These are phyloP conservation scores for Anguilla obscura DNA, from an alignment of 2,797 vertebrate species.

Conservation along the genomic window DNA sequence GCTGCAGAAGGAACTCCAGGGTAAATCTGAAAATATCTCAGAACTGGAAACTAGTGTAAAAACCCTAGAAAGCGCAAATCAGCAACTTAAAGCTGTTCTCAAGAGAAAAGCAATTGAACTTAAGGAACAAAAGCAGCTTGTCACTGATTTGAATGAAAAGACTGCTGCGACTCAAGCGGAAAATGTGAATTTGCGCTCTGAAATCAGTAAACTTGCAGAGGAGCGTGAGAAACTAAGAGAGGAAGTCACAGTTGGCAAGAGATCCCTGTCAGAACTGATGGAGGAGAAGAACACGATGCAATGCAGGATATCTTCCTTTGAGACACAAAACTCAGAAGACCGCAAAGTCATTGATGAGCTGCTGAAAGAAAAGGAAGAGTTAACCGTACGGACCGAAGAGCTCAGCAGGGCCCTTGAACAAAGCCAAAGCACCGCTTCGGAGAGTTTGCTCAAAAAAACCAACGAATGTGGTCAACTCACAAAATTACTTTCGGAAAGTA, in stretches of 20 bases:
- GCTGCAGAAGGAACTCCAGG: conserved; percentile 67
- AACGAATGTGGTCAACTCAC: conserved; percentile 69
- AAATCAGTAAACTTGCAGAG: conserved; percentile 64
- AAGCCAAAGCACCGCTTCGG: conserved; percentile 60
- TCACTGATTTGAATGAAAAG: conserved; percentile 62
- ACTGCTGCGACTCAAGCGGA: conserved; percentile 50
- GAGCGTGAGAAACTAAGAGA: conserved; percentile 70
- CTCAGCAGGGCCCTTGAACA: conserved; percentile 65
- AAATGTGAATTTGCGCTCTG: conserved; percentile 55
- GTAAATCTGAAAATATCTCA: conserved; percentile 65
- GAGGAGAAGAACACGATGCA: conserved; percentile 61
- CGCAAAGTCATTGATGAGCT: conserved; percentile 62
- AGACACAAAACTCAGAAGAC: conserved; percentile 64
- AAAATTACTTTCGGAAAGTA: conserved; percentile 64
- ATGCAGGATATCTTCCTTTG: conserved; percentile 59
- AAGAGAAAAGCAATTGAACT: conserved; percentile 69
- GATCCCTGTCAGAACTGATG: conserved; percentile 58
- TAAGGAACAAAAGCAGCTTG: conserved; percentile 54
- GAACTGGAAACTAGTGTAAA: conserved; percentile 64
- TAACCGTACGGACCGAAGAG: conserved; percentile 61
- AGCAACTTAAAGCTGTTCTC: conserved; percentile 63
- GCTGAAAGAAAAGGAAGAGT: conserved; percentile 68
- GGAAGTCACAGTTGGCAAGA: conserved; percentile 59
- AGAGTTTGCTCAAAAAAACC: conserved; percentile 71
- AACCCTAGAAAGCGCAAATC: conserved; percentile 62